Evolutionary conservation across 2,797 vertebrate species (phyloP).

Genomic region (Poeciliopsis turneri): DNA sequence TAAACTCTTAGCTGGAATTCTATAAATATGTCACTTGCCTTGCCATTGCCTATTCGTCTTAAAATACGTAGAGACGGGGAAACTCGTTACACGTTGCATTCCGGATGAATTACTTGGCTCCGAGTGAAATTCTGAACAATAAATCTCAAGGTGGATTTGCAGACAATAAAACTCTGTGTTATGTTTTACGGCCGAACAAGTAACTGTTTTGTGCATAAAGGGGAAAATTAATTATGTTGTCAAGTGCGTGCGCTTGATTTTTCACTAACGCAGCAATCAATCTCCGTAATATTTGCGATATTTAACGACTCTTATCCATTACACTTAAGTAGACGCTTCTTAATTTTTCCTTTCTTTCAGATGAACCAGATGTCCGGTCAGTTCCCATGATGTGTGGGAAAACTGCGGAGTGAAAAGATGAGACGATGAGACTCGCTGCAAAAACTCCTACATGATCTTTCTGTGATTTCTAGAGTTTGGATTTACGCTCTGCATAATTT

Average conservation of each 20-base stretch:
- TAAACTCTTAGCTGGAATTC: constrained; percentile 58
- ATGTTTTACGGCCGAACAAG: constrained; percentile 40
- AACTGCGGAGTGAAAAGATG: neutral
- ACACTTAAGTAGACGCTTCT: constrained; percentile 9
- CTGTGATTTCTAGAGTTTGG: neutral
- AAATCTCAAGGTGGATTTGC: constrained; percentile 57
- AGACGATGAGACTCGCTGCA: neutral
- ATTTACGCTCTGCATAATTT: neutral
- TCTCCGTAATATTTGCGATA: constrained; percentile 5
- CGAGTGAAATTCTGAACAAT: constrained; percentile 42
- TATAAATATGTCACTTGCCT: constrained; percentile 59
- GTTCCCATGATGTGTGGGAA: neutral
- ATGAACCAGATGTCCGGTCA: constrained; percentile 5
- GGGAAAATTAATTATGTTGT: constrained; percentile 30
- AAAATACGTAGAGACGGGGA: constrained; percentile 33
- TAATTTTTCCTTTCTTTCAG: neutral
- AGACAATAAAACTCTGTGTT: constrained; percentile 57
- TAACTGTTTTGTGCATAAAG: constrained; percentile 21
- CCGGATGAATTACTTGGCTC: constrained; percentile 43
- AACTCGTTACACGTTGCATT: constrained; percentile 36
- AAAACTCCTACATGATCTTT: neutral
- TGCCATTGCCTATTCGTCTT: constrained; percentile 44
- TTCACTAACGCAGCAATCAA: constrained; percentile 28
- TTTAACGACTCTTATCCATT: constrained; percentile 29
- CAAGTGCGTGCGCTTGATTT: constrained; percentile 32